These are phyloP conservation scores for Sciurus vulgaris DNA, from an alignment of 2,797 vertebrate genomes.

Conservation along the genomic window DNA sequence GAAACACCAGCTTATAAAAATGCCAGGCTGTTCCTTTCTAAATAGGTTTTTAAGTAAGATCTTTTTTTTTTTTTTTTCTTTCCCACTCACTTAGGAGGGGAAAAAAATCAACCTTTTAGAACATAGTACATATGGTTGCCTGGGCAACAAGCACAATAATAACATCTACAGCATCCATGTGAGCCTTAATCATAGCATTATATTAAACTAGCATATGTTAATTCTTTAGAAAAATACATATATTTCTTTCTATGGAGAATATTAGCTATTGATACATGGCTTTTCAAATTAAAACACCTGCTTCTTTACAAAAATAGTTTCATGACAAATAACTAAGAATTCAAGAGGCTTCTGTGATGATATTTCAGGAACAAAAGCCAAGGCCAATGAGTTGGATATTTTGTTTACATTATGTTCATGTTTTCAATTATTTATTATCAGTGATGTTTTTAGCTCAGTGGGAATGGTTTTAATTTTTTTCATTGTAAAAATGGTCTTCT, in stretches of 20 bases:
- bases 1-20: slow-evolving; percentile 73
- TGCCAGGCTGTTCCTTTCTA: slow-evolving; percentile 65
- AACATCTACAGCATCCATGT: slow-evolving; percentile 74
- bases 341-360: background rate
- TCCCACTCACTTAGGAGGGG: slow-evolving; percentile 8
- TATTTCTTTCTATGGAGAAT: slow-evolving; percentile 58
- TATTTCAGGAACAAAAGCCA: slow-evolving; percentile 55
- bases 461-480: background rate
- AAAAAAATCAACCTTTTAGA: slow-evolving; percentile 69
- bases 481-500: background rate
- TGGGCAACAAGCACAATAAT: slow-evolving; percentile 81
- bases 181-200: slow-evolving; percentile 79
- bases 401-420: background rate
- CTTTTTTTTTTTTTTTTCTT: background rate
- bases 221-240: slow-evolving; percentile 60
- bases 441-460: background rate
- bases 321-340: slow-evolving; percentile 29
- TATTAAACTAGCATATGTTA: slow-evolving; percentile 69
- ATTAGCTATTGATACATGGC: background rate
- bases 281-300: slow-evolving; percentile 47
- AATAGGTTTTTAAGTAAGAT: slow-evolving; percentile 65
- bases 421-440: slow-evolving; percentile 36
- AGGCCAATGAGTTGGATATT: background rate
- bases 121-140: slow-evolving; percentile 79
- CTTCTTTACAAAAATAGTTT: slow-evolving; percentile 51